Evolutionary conservation across 1,140 invertebrate species (phyloP), one percentile per base, ranked within the genome.

Genomic region (Agrypnia vestita): DNA sequence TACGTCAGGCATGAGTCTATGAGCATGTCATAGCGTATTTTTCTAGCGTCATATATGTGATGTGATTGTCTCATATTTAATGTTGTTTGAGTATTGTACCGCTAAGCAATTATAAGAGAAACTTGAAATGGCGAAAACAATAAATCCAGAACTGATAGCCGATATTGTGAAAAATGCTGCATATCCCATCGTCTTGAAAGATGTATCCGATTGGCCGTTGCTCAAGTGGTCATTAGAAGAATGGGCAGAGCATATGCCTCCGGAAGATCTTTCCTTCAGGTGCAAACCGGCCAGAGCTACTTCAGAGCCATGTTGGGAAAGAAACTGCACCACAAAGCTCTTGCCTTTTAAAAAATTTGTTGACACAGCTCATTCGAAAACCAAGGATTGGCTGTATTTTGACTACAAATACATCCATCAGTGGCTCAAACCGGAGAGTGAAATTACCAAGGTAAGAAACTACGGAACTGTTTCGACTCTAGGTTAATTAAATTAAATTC

Each of bases 321-420:
- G 91, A 51, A 89, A 91, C 71, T 93, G 94, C 84, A 84, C 85
- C 21, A 86, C 84, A 21, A 88, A 91, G 80, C 84, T 86, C 56
- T 88, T 93, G 84, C 92, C 90, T 1, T 90, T 96, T 69, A 86
- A 89, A 81, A 90, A 93, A 56, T 95, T 97, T 87, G 64, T 94
- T 21, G 84, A 91, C 56, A 85, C 85, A 80, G 80, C 84, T 72
- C 74, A 89, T 67, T 79, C 84, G 55, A 83, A 84, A 21, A 83
- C 85, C 47, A 79, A 89, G 56, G 86, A 90, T 72, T 96, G 95
- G 93, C 91, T 93, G 86, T 97, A 96, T 86, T 95, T 95, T 89
- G 95, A 96, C 87, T 97, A 97, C 85, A 96, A 96, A 88, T 93
- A 96, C 87, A 91, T 96, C 87, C 89, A 91, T 73, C 90, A 95